Base-by-base conservation (phyloP, 2,888 invertebrate genomes). In the Agrochola litura region DNA sequence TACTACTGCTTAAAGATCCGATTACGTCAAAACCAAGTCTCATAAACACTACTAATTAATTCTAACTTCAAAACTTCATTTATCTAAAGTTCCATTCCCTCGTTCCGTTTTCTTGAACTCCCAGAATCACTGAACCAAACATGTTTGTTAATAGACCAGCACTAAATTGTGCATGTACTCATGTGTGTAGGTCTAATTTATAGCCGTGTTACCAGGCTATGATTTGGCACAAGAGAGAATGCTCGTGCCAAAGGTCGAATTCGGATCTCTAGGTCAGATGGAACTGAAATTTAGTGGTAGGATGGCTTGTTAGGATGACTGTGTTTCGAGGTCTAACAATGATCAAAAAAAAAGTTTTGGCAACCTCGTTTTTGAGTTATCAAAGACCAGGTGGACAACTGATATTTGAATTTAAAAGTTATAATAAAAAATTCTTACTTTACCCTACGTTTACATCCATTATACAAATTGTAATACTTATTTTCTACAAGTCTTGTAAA, bases 101-200 rank as follows among this genome's bases (percentile, higher is more conserved):
- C 43, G 67, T 4, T 64, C 52, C 58, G 30, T 41, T 76, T 66
- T 56, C 74, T 70, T 67, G 46, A 79, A 80, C 14, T 54, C 19
- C n/a, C 41, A 8, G 52, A 82, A 82, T 78, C 82, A 76, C 73
- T 77, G 69, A 69, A 73, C 58, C 69, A n/a, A 77, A 72, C 81
- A 82, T 66, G 75, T 75, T 72, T 74, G 83, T 72, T 81, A 78
- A 85, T 85, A 85, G 74, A 67, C 60, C 61, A 52, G 86, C 74
- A 75, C 60, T 85, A 85, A 84, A 84, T 84, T 72, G 60, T 67
- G 72, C 83, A 78, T 85, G 83, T 84, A 81, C 82, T 83, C 77
- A 73, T 82, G 83, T 85, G 67, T 84, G 61, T 22, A 41, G 41
- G 25, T 37, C n/a, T 84, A 84, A 84, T 82, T 84, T 84, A 84